Percentiles rank a stretch among this genome's conserved stretches.
phyloP scores from a whole-genome alignment of 2,113 vertebrate genomes.

The Ammodytes marinus region DNA sequence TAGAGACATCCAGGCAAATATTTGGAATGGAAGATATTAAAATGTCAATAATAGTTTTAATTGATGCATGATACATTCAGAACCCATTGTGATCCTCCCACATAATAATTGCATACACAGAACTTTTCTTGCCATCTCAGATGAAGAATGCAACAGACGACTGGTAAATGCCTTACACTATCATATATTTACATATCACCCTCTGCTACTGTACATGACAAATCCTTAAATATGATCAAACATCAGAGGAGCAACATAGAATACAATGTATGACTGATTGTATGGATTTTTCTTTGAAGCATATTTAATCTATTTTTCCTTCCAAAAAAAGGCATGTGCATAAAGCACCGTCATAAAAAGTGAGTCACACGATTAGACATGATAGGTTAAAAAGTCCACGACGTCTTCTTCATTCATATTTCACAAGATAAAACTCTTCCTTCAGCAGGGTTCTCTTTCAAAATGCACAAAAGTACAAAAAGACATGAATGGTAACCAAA shows the following conservation, averaged over 20 bases:
- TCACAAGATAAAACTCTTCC: constrained; percentile 79
- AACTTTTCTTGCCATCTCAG: constrained; percentile 86
- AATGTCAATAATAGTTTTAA: constrained; percentile 95
- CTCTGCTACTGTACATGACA: constrained; percentile 89
- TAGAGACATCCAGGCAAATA: constrained; percentile 18
- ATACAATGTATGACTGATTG: constrained; percentile 76
- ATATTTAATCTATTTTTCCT: constrained; percentile 71
- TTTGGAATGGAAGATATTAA: constrained; percentile 83
- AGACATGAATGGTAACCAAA: constrained; percentile 69
- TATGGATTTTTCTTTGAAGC: constrained; percentile 70
- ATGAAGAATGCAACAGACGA: constrained; percentile 84
- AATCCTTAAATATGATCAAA: constrained; percentile 82
- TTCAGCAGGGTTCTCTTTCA: constrained; percentile 73
- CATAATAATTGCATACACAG: constrained; percentile 90
- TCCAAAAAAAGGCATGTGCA: constrained; percentile 78
- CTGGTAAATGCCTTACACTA: constrained; percentile 84
- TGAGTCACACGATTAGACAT: constrained; percentile 71
- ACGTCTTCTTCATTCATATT: constrained; percentile 68
- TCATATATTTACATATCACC: constrained; percentile 90
- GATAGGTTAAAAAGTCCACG: constrained; percentile 73
- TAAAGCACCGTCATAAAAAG: constrained; percentile 78
- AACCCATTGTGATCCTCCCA: constrained; percentile 90
- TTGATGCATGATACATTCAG: constrained; percentile 96
- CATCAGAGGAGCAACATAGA: constrained; percentile 72
- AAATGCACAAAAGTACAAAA: constrained; percentile 77